Evolutionary conservation across 1,140 invertebrate species (phyloP), one percentile per base, ranked within the genome.

Genomic region (Lasaia peninsularis): DNA sequence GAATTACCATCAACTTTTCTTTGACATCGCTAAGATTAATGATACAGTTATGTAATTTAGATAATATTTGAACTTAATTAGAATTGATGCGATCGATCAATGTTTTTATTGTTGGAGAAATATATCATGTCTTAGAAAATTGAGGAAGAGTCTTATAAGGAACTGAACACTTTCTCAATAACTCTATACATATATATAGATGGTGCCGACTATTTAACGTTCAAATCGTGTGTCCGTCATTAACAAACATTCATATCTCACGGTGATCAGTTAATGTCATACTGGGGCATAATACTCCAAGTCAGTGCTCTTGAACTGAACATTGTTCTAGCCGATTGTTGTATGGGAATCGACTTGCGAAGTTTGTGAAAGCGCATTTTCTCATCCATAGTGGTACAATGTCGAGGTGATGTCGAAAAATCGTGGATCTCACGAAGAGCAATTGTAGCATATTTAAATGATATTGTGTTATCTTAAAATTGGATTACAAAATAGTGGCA

Each of bases 341-440:
- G 60, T 68, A 52, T 78, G 75, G 67, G 76, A 79, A 78, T 71
- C 61, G 62, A 57, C 58, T 67, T 63, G 58, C 62, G 54, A 66
- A 67, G 65, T 58, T 60, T 70, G 80, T 71, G 80, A 83, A 83
- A 83, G 80, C 76, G 74, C 64, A 60, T 68, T 72, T 80, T 83
- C 79, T 69, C 73, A 75, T 61, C 63, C 56, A 69, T 71, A 21
- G 35, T 33, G 12, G n/a, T 66, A 49, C 64, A 69, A 63, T 67
- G 64, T 65, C 58, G 67, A 60, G 63, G 63, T 73, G 66, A 63
- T 70, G 58, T 69, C 62, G 59, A 63, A 69, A 73, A 70, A 71
- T 69, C 51, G 33, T 44, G 37, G 24, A 50, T 69, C 61, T 58
- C 67, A 69, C 63, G 61, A 51, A 49, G 31, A 18, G 54, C 31